A percentile compares a stretch with the other conserved stretches of the same genome.
Evolutionary conservation across 2,797 vertebrate species (phyloP).

Genomic region (Glyptemys insculpta): DNA sequence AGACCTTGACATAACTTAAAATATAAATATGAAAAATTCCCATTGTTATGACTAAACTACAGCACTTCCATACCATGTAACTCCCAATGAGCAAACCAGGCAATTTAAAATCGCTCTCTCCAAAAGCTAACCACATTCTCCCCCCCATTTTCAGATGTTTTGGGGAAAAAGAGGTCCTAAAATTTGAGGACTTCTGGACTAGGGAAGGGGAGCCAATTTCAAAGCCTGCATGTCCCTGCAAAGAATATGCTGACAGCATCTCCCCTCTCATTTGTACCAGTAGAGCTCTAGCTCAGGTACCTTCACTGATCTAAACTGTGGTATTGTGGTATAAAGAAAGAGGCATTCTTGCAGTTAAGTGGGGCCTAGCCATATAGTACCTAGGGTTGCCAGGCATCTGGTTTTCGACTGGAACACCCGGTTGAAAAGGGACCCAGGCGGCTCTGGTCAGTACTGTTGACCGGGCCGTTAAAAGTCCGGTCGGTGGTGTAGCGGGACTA

Average conservation of each 20-base stretch:
- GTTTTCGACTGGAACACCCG: too few relatives aligned
- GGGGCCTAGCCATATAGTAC: constrained; percentile 7
- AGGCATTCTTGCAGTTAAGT: neutral
- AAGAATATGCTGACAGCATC: constrained; percentile 61
- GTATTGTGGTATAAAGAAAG: neutral
- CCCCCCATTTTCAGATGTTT: constrained; percentile 24
- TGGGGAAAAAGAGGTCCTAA: constrained; percentile 66
- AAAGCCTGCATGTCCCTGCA: constrained; percentile 60
- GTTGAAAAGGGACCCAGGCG: too few relatives aligned
- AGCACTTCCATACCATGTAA: neutral
- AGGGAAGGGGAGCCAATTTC: constrained; percentile 52
- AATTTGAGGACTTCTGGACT: constrained; percentile 70
- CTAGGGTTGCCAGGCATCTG: too few relatives aligned
- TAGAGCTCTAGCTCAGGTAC: constrained; percentile 45
- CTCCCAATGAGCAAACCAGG: neutral
- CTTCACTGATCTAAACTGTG: constrained; percentile 51
- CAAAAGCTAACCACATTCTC: constrained; percentile 42
- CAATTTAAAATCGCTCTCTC: constrained; percentile 15
- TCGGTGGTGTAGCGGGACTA: too few relatives aligned
- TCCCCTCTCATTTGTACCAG: constrained; percentile 45
- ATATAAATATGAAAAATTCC: neutral
- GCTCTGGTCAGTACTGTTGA: too few relatives aligned
- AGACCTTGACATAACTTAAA: neutral
- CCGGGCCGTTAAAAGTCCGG: too few relatives aligned
- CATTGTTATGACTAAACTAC: neutral